phyloP scores from a whole-genome alignment of 53 echinoderm and acorn worm genomes.

The Antedon mediterranea region DNA sequence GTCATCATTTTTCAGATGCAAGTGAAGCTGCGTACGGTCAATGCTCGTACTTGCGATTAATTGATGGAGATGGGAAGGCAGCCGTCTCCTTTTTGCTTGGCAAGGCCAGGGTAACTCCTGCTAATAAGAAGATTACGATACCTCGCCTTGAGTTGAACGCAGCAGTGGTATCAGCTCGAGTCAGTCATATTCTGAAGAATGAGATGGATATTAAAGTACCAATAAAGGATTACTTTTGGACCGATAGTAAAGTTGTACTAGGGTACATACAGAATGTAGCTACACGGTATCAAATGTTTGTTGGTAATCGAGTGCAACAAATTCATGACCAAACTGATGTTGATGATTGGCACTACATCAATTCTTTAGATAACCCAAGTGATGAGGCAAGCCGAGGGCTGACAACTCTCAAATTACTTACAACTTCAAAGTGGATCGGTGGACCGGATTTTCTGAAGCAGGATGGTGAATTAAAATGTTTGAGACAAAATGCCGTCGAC shows the following conservation, averaged over 20 bases:
- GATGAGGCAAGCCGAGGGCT: background rate
- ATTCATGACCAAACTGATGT: background rate
- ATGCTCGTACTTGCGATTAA: constrained; percentile 36
- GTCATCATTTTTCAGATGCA: constrained; percentile 43
- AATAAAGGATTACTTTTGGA: background rate
- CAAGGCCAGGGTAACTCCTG: constrained; percentile 11
- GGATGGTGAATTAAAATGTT: background rate
- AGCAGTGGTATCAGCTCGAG: constrained; percentile 30
- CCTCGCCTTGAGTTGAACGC: constrained; percentile 36
- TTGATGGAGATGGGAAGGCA: too few species aligned
- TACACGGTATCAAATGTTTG: background rate
- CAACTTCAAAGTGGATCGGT: background rate
- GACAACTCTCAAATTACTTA: background rate
- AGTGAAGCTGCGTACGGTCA: constrained; percentile 42
- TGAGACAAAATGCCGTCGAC: background rate
- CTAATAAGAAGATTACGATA: constrained; percentile 12
- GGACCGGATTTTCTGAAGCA: background rate
- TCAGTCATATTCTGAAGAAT: too few species aligned
- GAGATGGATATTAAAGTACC: background rate
- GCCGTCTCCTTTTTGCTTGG: too few species aligned
- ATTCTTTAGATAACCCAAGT: background rate
- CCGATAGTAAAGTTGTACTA: background rate
- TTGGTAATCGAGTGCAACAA: background rate
- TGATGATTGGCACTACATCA: background rate
- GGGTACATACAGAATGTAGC: background rate